phyloP scores from a whole-genome alignment of 2,113 vertebrate species.

The Trachemys scripta region DNA sequence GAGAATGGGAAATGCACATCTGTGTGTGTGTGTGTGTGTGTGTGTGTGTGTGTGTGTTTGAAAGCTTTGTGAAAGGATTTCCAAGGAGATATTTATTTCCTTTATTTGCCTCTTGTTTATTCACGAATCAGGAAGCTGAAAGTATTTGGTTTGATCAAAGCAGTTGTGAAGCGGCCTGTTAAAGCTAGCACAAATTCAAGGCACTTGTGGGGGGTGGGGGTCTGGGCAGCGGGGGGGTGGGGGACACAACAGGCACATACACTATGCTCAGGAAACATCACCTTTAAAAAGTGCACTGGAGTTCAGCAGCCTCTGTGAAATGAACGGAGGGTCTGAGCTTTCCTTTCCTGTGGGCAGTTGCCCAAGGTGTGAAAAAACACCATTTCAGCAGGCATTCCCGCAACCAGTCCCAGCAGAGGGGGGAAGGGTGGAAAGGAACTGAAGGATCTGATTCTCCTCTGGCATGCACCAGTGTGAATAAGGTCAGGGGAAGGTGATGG shows the following conservation, averaged over 20 bases:
- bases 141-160: background rate
- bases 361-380: background rate
- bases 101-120: background rate
- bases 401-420: background rate
- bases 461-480: background rate
- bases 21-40: background rate
- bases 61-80: slow-evolving; percentile 19
- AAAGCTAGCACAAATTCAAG: background rate
- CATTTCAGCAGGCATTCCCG: background rate
- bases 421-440: slow-evolving; percentile 14
- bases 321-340: background rate
- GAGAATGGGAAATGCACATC: background rate
- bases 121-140: background rate
- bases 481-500: background rate
- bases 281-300: fast-evolving
- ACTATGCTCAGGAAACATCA: background rate
- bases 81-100: background rate
- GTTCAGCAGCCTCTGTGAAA: background rate
- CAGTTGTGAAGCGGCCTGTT: background rate
- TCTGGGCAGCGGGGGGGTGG: no score
- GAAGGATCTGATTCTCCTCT: background rate
- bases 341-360: background rate
- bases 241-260: no score
- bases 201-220: background rate
- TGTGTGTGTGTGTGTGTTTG: background rate